Conservation (phyloP, 2,888 invertebrate species). For the Scaptomyza caliginosa region DNA sequence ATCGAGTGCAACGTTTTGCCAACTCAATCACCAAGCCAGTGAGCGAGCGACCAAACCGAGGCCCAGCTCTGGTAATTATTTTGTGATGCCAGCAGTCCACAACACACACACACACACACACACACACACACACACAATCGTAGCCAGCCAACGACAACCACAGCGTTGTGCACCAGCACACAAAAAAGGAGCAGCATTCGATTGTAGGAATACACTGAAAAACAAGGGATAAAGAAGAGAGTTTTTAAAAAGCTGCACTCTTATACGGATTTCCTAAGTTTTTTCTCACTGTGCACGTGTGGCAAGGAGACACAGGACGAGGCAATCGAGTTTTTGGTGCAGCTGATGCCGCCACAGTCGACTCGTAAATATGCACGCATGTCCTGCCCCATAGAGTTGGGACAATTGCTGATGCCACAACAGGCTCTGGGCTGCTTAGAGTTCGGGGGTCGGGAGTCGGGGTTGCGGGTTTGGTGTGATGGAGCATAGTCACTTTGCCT, state of each 20-base stretch:
- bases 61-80: slow-evolving; percentile 75
- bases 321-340: slow-evolving; percentile 79
- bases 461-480: not conserved
- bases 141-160: slow-evolving; percentile 19
- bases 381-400: slow-evolving; percentile 60
- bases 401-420: slow-evolving; percentile 52
- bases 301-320: slow-evolving; percentile 26
- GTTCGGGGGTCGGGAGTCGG: not conserved
- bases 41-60: slow-evolving; percentile 52
- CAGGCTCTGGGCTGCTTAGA: too few species aligned
- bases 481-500: slow-evolving; percentile 30
- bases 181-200: slow-evolving; percentile 7
- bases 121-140: slow-evolving; percentile 1
- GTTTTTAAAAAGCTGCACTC: too few species aligned
- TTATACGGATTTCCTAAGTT: too few species aligned
- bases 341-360: slow-evolving; percentile 78
- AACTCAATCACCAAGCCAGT: slow-evolving; percentile 79
- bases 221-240: too few species aligned
- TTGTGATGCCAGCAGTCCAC: slow-evolving; percentile 68
- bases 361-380: slow-evolving; percentile 81
- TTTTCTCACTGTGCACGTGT: not conserved
- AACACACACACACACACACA: slow-evolving; percentile 20
- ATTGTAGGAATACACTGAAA: not conserved
- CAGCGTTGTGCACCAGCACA: slow-evolving; percentile 41
- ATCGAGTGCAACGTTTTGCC: slow-evolving; percentile 79